Percentiles rank a stretch among this genome's conserved stretches.
Evolutionary conservation across 2,797 vertebrate genomes (phyloP).

Genomic region (Anas bahamensis): DNA sequence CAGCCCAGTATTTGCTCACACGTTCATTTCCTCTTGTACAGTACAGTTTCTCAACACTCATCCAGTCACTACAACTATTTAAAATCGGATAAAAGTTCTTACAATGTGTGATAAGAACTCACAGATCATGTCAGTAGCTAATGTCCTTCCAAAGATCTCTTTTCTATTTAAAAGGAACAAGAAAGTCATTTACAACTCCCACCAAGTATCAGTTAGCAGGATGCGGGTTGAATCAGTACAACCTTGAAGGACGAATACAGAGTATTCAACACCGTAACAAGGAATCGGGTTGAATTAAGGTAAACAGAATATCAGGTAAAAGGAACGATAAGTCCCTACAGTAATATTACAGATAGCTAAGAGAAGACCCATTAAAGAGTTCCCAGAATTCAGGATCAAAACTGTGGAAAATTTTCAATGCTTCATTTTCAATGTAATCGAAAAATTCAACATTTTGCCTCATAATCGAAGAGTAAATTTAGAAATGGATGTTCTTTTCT

Average conservation of each 20-base stretch:
- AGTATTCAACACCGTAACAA: neutral
- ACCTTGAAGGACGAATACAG: neutral
- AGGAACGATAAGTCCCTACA: neutral
- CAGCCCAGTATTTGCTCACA: neutral
- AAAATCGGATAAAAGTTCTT: neutral
- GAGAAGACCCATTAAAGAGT: neutral
- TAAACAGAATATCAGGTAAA: neutral
- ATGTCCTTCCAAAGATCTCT: neutral
- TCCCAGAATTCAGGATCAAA: neutral
- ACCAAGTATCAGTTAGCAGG: neutral
- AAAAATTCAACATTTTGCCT: neutral
- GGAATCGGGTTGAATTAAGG: neutral
- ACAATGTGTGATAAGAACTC: neutral
- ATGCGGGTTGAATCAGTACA: neutral
- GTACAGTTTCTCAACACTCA: neutral
- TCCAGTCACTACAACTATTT: neutral
- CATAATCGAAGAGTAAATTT: neutral
- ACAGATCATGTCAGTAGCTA: neutral
- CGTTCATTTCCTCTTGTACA: too few species aligned
- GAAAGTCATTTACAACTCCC: too few species aligned
- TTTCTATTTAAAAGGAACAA: neutral
- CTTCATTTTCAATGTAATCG: neutral
- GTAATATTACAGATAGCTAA: neutral
- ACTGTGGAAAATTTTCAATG: neutral
- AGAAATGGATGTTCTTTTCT: neutral